A percentile compares a stretch with the other conserved stretches of the same genome.
Conservation (phyloP, 37 sponge, comb jelly and placozoan species). For the Spongilla lacustris region DNA sequence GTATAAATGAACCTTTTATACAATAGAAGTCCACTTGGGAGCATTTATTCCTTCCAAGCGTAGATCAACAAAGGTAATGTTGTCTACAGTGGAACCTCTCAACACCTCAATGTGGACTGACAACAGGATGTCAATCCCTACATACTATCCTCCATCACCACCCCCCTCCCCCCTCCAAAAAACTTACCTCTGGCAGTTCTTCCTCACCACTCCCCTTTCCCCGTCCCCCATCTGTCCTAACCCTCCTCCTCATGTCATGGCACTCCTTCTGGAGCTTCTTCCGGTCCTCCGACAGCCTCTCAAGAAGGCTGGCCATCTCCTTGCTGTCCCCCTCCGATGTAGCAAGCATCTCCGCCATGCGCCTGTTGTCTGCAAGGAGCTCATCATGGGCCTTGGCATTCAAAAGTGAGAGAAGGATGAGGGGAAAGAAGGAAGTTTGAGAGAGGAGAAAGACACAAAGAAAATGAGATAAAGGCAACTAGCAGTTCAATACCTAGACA, state of each 20-base stretch:
- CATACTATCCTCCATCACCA: neutral
- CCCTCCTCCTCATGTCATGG: constrained; percentile 43
- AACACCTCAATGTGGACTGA: no score
- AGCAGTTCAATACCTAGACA: no score
- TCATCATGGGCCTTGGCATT: constrained; percentile 13
- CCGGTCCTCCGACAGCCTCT: constrained; percentile 66
- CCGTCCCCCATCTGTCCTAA: neutral
- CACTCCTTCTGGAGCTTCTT: constrained; percentile 52
- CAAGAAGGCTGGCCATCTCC: constrained; percentile 43
- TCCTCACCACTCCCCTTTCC: neutral
- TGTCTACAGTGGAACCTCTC: no score
- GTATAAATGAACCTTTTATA: no score
- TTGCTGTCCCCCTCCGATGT: constrained; percentile 64
- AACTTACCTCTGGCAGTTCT: neutral
- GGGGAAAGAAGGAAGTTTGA: no score
- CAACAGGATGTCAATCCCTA: neutral
- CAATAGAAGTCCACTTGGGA: no score
- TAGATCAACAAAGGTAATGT: no score
- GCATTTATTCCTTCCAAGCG: no score
- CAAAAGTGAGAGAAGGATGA: neutral
- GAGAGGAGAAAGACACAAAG: neutral
- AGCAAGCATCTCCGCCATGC: constrained; percentile 66
- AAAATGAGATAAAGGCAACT: neutral
- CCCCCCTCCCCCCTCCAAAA: neutral
- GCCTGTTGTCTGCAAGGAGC: constrained; percentile 48